These are phyloP conservation scores for Thunnus maccoyii DNA, from an alignment of 2,113 vertebrate species.

Conservation along the genomic window DNA sequence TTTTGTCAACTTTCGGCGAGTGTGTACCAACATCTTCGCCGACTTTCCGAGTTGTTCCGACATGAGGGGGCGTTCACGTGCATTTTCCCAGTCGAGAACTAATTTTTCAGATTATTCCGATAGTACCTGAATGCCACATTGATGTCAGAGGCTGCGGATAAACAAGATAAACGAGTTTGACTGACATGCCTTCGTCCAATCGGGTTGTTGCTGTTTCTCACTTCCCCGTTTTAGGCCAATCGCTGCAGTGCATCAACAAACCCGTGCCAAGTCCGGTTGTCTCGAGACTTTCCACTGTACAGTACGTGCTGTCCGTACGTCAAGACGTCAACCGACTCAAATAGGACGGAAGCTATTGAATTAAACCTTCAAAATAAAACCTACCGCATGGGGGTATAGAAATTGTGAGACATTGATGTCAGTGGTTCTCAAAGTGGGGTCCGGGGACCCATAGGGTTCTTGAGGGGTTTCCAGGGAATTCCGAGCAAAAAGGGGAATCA, in stretches of 20 bases:
- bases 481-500: too few species aligned
- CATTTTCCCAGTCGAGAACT: too few species aligned
- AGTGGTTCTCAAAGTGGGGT: too few species aligned
- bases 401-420: too few species aligned
- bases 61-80: too few species aligned
- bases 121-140: not conserved
- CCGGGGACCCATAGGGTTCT: too few species aligned
- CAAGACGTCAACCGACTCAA: rapidly evolving
- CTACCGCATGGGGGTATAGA: too few species aligned
- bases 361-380: not conserved
- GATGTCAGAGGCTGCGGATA: not conserved
- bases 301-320: constrained; percentile 9
- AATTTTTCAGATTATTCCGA: too few species aligned
- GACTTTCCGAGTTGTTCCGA: too few species aligned
- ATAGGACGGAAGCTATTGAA: not conserved
- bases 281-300: not conserved
- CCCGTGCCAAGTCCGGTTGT: constrained; percentile 58
- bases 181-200: constrained; percentile 55
- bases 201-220: not conserved
- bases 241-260: not conserved
- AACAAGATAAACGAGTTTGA: constrained; percentile 22
- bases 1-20: too few species aligned
- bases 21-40: too few species aligned
- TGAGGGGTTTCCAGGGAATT: too few species aligned
- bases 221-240: constrained; percentile 65